Evolutionary conservation across 2,888 invertebrate species (phyloP), one percentile per base, ranked within the genome.

Genomic region (Drosophila pegasa): DNA sequence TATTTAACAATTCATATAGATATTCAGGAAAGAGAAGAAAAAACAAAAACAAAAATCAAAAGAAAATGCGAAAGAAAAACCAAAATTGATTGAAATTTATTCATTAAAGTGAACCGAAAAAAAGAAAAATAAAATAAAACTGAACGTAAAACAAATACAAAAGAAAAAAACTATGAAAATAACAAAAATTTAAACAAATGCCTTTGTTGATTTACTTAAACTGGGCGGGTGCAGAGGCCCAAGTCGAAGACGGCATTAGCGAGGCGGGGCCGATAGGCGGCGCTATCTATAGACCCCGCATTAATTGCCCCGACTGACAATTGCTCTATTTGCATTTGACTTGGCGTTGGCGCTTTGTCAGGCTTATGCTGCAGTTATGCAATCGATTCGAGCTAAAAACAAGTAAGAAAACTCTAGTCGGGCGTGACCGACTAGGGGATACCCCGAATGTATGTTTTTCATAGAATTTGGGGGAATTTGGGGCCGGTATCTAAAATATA

Each of bases 21-120:
- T 62, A 56, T 70, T 29, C 55, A 31, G 48, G 25, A 47, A 72
- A 51, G 31, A 50, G 52, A 62, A 37, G 1, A 12, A 16, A 51
- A 61, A 25, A 22, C 38, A 29, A 50, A 73, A 25, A 20, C 22
- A 58, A 37, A 45, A 43, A 52, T 29, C 10, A 50, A 51, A 25
- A 58, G 38, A 33, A 22, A 47, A 60, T 16, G 5, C 14, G 50
- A 51, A 67, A 38, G 45, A 68, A 62, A 35, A 62, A 38, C 60
- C 69, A 63, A 62, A 55, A 78, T 87, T 75, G 65, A 81, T 83
- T 83, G 81, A 71, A 75, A 79, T 74, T 78, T 84, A 83, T 81
- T 81, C 72, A 87, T 87, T 81, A 83, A 83, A 83, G 64, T 83
- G 81, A 63, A 38, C 37, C 37, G 18, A 20, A 48, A 33, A 14